These are phyloP conservation scores for Struthidea cinerea DNA, from an alignment of 2,113 vertebrate species.

Conservation along the genomic window DNA sequence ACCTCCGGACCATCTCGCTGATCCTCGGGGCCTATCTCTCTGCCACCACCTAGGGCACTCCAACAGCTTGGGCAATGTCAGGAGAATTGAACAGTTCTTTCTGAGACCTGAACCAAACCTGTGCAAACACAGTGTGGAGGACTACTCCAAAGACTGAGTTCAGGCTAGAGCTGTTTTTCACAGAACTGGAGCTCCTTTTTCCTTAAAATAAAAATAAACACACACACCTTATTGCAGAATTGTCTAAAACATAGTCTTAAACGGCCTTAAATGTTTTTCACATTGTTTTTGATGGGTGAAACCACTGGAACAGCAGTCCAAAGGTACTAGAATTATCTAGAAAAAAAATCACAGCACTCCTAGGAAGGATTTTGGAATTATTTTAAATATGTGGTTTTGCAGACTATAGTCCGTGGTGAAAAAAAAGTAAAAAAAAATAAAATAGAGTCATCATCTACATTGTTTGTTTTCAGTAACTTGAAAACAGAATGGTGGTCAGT, in stretches of 20 bases:
- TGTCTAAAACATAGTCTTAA: not conserved
- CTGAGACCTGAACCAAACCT: not conserved
- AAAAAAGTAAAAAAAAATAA: not conserved
- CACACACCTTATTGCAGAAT: not conserved
- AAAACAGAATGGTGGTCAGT: not conserved
- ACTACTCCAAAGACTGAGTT: not conserved
- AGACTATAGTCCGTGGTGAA: not conserved
- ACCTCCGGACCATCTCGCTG: too few relatives aligned
- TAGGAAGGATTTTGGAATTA: not conserved
- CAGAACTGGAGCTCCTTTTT: not conserved
- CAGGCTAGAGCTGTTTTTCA: not conserved
- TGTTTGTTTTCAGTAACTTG: not conserved
- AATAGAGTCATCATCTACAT: not conserved
- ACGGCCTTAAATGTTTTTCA: not conserved
- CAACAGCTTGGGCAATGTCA: not conserved
- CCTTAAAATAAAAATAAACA: not conserved
- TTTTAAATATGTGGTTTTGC: not conserved
- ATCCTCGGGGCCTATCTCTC: too few relatives aligned
- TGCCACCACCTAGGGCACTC: too few relatives aligned
- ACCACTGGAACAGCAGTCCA: not conserved
- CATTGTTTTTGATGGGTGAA: not conserved
- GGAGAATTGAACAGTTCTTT: not conserved
- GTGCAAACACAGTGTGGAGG: not conserved
- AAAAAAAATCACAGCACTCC: not conserved
- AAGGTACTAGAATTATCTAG: not conserved